Conservation (phyloP, 2,113 vertebrate species). For the Rattus norvegicus region DNA sequence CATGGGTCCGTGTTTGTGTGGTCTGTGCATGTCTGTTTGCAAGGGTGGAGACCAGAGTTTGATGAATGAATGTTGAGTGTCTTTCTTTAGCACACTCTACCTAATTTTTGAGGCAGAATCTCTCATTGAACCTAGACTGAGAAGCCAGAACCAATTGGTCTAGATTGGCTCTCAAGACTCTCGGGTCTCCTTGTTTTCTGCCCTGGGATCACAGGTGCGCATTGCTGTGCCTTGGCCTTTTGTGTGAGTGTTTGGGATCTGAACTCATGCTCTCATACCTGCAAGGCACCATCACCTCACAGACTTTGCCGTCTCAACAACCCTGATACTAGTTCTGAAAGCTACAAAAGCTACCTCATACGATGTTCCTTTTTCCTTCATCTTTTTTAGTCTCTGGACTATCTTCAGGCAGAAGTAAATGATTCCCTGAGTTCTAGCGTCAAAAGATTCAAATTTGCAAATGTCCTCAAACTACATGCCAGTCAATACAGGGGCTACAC, state of each 20-base stretch:
- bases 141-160: not conserved
- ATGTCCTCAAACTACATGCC: slow-evolving; percentile 67
- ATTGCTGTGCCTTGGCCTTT: not conserved
- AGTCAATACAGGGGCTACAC: slow-evolving; percentile 47
- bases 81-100: not conserved
- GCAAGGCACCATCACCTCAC: not conserved
- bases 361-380: slow-evolving; percentile 19
- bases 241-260: not conserved
- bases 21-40: not conserved
- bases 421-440: slow-evolving; percentile 52
- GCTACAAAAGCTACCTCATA: not conserved
- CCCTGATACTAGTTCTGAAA: not conserved
- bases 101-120: not conserved
- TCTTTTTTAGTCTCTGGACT: slow-evolving; percentile 55
- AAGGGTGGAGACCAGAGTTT: not conserved
- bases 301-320: not conserved
- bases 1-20: not conserved
- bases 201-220: not conserved
- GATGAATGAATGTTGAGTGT: not conserved
- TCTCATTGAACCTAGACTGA: not conserved
- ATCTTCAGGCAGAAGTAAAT: slow-evolving; percentile 65
- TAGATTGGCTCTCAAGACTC: not conserved
- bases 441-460: slow-evolving; percentile 74
- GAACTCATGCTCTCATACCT: not conserved
- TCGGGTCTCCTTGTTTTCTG: not conserved